These are phyloP conservation scores for Plagodis pulveraria DNA, from an alignment of 2,888 invertebrate species.

Conservation along the genomic window DNA sequence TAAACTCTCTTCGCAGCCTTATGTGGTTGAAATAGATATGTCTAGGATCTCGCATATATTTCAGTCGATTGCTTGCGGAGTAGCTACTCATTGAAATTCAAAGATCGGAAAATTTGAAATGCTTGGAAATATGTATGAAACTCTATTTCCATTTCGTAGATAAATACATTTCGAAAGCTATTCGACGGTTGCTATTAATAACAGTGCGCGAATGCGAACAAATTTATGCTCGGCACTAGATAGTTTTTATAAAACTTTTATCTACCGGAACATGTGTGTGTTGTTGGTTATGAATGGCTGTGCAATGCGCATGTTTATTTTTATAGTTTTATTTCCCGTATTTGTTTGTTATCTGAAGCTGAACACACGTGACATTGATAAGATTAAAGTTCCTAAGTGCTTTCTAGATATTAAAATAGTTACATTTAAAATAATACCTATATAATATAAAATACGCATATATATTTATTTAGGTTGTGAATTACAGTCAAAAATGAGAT, in stretches of 20 bases:
- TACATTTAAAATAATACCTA: too few relatives aligned
- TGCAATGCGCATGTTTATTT: not conserved
- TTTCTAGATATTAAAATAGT: too few relatives aligned
- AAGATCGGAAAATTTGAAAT: conserved; percentile 51
- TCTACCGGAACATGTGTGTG: conserved; percentile 4
- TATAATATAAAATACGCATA: too few relatives aligned
- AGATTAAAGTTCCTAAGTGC: too few relatives aligned
- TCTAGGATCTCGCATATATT: conserved; percentile 40
- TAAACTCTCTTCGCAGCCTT: conserved; percentile 1
- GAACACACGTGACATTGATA: too few relatives aligned
- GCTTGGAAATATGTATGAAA: conserved; percentile 46
- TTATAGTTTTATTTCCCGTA: not conserved
- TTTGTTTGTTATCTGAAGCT: too few relatives aligned
- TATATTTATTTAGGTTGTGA: too few relatives aligned
- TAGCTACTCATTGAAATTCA: conserved; percentile 53
- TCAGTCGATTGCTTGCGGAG: conserved; percentile 11
- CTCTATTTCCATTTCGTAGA: conserved; percentile 21
- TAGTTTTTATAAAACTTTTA: conserved; percentile 17
- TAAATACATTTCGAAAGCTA: conserved; percentile 14
- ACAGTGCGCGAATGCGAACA: not conserved
- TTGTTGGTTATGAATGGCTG: conserved; percentile 9
- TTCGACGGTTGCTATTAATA: not conserved
- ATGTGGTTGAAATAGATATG: conserved; percentile 8
- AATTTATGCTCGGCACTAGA: conserved; percentile 9
- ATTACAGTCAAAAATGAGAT: too few relatives aligned